Base-by-base conservation (phyloP, 1,140 invertebrate species). In the Macrotrachela quadricornifera region DNA sequence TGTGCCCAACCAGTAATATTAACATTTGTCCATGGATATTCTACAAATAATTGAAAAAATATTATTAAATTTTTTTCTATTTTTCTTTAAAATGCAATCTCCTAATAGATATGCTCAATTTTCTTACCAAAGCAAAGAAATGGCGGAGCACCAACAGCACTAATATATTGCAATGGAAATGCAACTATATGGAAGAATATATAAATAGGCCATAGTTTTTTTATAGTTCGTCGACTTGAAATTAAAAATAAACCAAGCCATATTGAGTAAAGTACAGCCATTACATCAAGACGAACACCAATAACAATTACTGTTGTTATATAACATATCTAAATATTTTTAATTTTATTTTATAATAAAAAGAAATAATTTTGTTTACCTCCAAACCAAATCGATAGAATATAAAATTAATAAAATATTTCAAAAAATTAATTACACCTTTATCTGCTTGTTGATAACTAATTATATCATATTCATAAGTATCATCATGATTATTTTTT, bases 381-480 rank as follows among this genome's bases (percentile, higher is more conserved):
- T 95, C 88, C 3, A 94, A 66, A 16, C 88, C 88, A 74, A 92
- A 92, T 67, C 88, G 88, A 66, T 87, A 91, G 68, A 88, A 95
- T 16, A 80, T 78, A 68, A 82, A 91, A 67, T 95, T 94, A 11
- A 82, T 70, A 13, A 91, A 70, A 70, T 84, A 97, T 66, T 94
- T 87, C 14, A 82, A 61, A 63, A 83, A 85, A 21, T 79, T 71
- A 12, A 75, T 63, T 2, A 96, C 61, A 61, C 82, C 80, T 61
- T 77, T 79, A 62, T 97, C 91, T 3, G 86, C 86, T 60, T 90
- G 78, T n/a, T 79, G 14, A 91, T 78, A 39, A 79, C 75, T 0
- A 80, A 78, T 64, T 96, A 96, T 67, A 95, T 79, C 43, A 30
- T 30, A 30, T 30, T 30, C 21, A 30, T 30, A 30, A 4, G 21